phyloP scores from a whole-genome alignment of 2,113 vertebrate genomes.

The Odobenus rosmarus region DNA sequence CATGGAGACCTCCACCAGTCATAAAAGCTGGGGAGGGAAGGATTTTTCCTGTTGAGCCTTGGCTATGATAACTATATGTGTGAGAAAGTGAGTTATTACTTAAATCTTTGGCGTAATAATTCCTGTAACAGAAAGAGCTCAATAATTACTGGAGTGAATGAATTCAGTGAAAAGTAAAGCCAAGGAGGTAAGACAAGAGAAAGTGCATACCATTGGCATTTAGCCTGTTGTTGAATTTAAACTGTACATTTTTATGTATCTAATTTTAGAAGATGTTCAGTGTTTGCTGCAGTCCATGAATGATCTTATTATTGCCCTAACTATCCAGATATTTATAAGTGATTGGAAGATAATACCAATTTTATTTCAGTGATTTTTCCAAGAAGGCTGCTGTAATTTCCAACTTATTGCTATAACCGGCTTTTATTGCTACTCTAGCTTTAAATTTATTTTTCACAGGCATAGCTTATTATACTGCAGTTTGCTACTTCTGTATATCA shows the following conservation, averaged over 20 bases:
- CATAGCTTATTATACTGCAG: not conserved
- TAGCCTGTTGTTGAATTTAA: slow-evolving; percentile 9
- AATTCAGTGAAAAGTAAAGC: slow-evolving; percentile 45
- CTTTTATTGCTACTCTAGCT: not conserved
- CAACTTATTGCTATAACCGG: not conserved
- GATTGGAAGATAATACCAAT: not conserved
- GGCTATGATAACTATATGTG: not conserved
- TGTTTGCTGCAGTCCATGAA: not conserved
- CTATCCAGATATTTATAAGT: not conserved
- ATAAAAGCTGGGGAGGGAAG: not conserved
- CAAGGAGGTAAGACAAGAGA: not conserved
- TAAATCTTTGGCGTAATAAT: not conserved
- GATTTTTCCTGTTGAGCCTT: not conserved
- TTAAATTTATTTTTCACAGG: slow-evolving; percentile 20
- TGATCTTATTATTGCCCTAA: not conserved
- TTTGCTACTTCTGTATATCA: not conserved
- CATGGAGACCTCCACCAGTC: not conserved
- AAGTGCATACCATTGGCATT: not conserved
- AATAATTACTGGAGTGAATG: not conserved
- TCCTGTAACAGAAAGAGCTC: not conserved
- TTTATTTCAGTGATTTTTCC: slow-evolving; percentile 20
- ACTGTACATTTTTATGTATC: not conserved
- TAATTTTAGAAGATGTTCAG: not conserved
- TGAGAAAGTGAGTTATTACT: not conserved
- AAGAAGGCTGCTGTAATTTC: not conserved